These are phyloP conservation scores for Scaptomyza tumidula DNA, from an alignment of 2,888 invertebrate genomes.

Conservation along the genomic window DNA sequence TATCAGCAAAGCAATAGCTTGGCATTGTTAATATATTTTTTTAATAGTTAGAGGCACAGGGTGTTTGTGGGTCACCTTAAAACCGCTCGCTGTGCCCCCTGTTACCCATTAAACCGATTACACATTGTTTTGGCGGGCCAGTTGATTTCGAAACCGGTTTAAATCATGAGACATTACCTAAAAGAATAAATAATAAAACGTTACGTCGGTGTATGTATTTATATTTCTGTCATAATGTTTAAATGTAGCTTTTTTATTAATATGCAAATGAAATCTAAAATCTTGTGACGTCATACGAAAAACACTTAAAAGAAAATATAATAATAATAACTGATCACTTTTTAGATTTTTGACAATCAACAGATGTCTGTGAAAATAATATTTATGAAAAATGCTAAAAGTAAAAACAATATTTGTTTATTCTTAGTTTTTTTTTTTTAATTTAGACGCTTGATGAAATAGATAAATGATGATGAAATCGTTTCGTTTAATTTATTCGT, in stretches of 20 bases:
- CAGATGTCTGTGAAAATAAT: not conserved
- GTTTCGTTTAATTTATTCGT: no score
- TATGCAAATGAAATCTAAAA: not conserved
- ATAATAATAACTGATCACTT: no score
- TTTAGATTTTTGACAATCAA: not conserved
- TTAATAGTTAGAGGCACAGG: slow-evolving; percentile 5
- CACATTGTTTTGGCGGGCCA: slow-evolving; percentile 42
- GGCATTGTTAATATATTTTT: slow-evolving; percentile 11
- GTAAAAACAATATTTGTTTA: not conserved
- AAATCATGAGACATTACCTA: not conserved
- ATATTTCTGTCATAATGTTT: not conserved
- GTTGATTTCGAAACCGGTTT: slow-evolving; percentile 37
- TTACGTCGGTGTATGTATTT: slow-evolving; percentile 26
- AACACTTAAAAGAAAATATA: not conserved
- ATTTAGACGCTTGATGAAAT: no score
- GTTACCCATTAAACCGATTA: slow-evolving; percentile 8
- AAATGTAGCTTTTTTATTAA: slow-evolving; percentile 3
- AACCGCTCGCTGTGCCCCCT: not conserved
- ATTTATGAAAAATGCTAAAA: not conserved
- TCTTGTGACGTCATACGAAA: slow-evolving; percentile 23
- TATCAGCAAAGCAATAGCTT: slow-evolving; percentile 34
- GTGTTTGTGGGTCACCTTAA: slow-evolving; percentile 21
- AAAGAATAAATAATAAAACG: slow-evolving; percentile 15
- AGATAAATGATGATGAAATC: no score
- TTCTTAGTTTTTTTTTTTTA: not conserved